Base-by-base conservation (phyloP, 2,113 vertebrate species). In the Eublepharis macularius region DNA sequence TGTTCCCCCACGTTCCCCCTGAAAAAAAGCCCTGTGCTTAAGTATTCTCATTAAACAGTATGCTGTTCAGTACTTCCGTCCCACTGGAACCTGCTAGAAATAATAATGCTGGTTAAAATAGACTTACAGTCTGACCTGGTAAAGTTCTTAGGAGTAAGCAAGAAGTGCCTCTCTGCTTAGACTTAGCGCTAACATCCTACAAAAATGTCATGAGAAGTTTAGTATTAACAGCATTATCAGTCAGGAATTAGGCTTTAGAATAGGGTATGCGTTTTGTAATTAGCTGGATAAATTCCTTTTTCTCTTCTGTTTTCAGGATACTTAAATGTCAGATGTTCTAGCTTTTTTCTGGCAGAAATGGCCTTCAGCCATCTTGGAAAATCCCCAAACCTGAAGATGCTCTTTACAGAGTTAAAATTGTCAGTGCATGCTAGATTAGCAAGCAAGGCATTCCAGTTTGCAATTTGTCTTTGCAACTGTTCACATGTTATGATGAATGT, bases 281-380 rank as follows among this genome's bases (percentile, higher is more conserved):
- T 26, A 5, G 16, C n/a, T 36, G 19, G 1, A 39, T 17, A 4
- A 6, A 14, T 43, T 63, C 26, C 32, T 41, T 3, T 6, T n/a
- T 26, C 14, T 13, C 57, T 43, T 8, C 17, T 36, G 57, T 26
- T 29, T n/a, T 45, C 13, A 7, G 6, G 26, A 41, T 80, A 34
- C 51, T 32, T 79, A 41, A 65, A 65, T 80, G 77, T 43, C 26
- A 41, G 8, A 39, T 26, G 34, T 39, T 13, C 51, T 54, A 12
- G 34, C 19, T 57, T 57, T 47, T n/a, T 57, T 73, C n/a, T 34
- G 26, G 4, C 36, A 41, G 29, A 70, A 78, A 45, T 84, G 43
- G 63, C 24, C 65, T 84, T 66, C 60, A 54, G 72, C 72, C 45
- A 68, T 76, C 36, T 69, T 78, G 45, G 74, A 73, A 66, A 87